Conservation (phyloP, 2,113 vertebrate genomes). For the Charadrius vociferus region DNA sequence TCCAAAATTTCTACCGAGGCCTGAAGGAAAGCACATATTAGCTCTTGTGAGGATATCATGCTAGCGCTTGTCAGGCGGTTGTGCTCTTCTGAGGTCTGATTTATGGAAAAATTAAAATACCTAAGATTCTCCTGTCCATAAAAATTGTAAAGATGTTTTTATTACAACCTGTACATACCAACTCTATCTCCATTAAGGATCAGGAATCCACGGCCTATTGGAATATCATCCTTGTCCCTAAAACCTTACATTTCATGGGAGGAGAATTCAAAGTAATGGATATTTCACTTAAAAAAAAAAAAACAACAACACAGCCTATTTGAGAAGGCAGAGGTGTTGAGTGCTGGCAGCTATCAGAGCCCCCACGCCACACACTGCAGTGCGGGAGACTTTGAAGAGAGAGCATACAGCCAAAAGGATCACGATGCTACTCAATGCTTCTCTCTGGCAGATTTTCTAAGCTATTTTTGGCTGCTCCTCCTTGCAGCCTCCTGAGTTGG, state of each 20-base stretch:
- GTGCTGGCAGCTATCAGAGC: conserved; percentile 17
- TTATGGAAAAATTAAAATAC: neutral
- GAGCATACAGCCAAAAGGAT: neutral
- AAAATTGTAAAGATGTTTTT: neutral
- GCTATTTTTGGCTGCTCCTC: neutral
- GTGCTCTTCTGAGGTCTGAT: neutral
- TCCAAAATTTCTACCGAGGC: neutral
- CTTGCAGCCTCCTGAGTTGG: neutral
- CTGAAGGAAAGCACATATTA: neutral
- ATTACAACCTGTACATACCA: neutral
- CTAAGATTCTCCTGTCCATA: neutral
- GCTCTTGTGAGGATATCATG: neutral
- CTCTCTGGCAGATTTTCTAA: neutral
- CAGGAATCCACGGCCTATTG: neutral
- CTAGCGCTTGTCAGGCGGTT: neutral
- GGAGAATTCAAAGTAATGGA: neutral
- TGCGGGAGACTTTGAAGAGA: neutral
- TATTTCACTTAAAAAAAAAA: neutral
- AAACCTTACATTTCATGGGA: neutral
- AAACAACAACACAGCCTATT: neutral
- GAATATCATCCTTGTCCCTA: neutral
- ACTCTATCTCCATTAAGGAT: neutral
- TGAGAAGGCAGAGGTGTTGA: neutral
- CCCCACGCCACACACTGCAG: neutral
- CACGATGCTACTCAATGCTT: neutral